Evolutionary conservation across 2,888 invertebrate species (phyloP), one percentile per base, ranked within the genome.

Genomic region (Mylabris sibirica): DNA sequence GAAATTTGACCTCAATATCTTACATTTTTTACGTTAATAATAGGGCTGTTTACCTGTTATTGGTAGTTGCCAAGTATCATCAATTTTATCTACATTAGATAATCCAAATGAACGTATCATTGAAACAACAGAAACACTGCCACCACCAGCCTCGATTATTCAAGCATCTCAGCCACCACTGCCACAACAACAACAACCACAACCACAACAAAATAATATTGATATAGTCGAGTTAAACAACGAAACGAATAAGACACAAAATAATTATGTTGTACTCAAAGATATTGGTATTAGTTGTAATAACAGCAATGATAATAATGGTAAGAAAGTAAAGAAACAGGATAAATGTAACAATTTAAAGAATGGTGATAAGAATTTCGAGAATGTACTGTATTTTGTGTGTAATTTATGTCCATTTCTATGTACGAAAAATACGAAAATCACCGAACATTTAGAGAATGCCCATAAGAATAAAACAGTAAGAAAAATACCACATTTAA

Each of bases 401-500:
- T 85, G 85, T 61, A 82, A 84, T 70, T 69, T 84, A 53, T 85
- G 85, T 73, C 83, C 84, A 8, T 85, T 84, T 78, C 72, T 85
- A 44, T 84, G 84, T 67, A 81, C 82, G 34, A 81, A 80, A 74
- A 81, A 84, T 69, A 74, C 77, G 6, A 82, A 83, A 75, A 83
- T 85, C 17, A 79, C 78, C 3, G 82, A 84, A 65, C 85, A 85
- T 74, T 74, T 84, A 61, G 80, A 81, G 65, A 80, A 75, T 64
- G 81, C 80, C 4, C 85, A 89, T 12, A 87, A 86, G 77, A 87
- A 84, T 63, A 89, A 89, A 78, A 87, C 87, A 30, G 82, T 87
- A 0, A 86, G 86, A 24, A 87, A 89, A 77, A 85, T 88, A 74
- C 85, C 87, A 65, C 87, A 88, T 70, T 85, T 91, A 8, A 86